These are phyloP conservation scores for Caenorhabditis plicata DNA, from an alignment of 2,888 invertebrate genomes.

Conservation along the genomic window DNA sequence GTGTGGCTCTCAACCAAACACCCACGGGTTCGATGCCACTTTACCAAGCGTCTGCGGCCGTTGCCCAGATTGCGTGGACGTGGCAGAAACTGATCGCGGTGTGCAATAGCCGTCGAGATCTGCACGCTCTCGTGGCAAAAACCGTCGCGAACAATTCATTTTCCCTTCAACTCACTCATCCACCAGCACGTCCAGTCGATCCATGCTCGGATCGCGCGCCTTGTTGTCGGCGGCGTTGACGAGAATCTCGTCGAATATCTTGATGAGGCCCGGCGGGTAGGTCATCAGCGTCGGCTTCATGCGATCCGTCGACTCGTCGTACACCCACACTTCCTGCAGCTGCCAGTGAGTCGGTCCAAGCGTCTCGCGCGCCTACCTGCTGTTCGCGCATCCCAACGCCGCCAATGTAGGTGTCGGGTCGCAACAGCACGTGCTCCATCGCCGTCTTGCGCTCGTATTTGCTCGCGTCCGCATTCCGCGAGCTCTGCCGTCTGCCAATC, in stretches of 20 bases:
- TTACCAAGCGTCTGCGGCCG: too few relatives aligned
- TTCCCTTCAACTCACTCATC: conserved; percentile 27
- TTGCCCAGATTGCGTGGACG: too few relatives aligned
- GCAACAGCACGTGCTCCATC: conserved; percentile 85
- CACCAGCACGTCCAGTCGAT: conserved; percentile 74
- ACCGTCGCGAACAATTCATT: too few relatives aligned
- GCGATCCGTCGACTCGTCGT: not conserved
- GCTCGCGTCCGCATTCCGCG: conserved; percentile 10
- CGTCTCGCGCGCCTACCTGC: too few relatives aligned
- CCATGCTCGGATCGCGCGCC: conserved; percentile 40
- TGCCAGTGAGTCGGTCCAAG: too few relatives aligned
- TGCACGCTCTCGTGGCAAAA: too few relatives aligned
- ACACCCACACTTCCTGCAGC: conserved; percentile 26
- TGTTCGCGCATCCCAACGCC: conserved; percentile 66
- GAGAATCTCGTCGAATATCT: conserved; percentile 95
- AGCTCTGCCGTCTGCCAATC: too few relatives aligned
- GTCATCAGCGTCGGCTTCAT: conserved; percentile 13
- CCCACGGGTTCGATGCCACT: too few relatives aligned
- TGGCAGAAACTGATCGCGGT: too few relatives aligned
- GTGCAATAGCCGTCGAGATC: too few relatives aligned
- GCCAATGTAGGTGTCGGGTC: conserved; percentile 97
- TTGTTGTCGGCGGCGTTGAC: conserved; percentile 74
- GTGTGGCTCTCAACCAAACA: too few relatives aligned
- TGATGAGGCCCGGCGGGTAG: conserved; percentile 30
- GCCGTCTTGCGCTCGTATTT: conserved; percentile 35